Conservation (phyloP, 2,888 invertebrate genomes). For the Coronaproctus castanopsis region DNA sequence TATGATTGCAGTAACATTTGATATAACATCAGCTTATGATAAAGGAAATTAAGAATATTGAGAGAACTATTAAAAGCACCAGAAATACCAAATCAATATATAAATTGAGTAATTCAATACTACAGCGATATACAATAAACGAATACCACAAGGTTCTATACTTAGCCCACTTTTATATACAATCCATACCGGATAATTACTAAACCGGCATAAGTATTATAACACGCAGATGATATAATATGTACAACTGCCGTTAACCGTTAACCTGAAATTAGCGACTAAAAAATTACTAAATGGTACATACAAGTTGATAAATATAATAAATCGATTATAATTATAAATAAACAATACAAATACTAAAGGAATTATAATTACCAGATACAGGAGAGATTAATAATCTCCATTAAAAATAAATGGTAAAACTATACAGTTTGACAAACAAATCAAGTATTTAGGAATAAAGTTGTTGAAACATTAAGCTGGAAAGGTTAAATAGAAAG, state of each 20-base stretch:
- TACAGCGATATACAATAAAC: too few relatives aligned
- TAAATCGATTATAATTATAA: neutral
- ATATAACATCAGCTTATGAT: too few relatives aligned
- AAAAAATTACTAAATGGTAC: neutral
- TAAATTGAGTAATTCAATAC: too few relatives aligned
- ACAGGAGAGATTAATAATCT: neutral
- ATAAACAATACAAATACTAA: neutral
- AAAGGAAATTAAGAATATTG: too few relatives aligned
- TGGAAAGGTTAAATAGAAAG: neutral
- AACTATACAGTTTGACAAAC: neutral
- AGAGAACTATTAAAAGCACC: too few relatives aligned
- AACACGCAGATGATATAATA: neutral
- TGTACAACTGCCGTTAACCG: neutral
- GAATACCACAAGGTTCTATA: neutral
- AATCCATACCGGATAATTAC: neutral
- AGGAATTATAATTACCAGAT: neutral
- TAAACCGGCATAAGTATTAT: neutral
- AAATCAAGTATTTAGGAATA: neutral
- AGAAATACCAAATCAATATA: too few relatives aligned
- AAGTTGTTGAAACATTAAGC: neutral
- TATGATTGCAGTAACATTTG: too few relatives aligned
- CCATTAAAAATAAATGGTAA: neutral
- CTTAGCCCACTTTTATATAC: neutral
- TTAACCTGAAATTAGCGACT: neutral
- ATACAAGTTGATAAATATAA: neutral